A percentile compares a stretch with the other conserved stretches of the same genome.
These are phyloP conservation scores for Dendrocincla tyrannina DNA, from an alignment of 2,797 vertebrate genomes.

Conservation along the genomic window DNA sequence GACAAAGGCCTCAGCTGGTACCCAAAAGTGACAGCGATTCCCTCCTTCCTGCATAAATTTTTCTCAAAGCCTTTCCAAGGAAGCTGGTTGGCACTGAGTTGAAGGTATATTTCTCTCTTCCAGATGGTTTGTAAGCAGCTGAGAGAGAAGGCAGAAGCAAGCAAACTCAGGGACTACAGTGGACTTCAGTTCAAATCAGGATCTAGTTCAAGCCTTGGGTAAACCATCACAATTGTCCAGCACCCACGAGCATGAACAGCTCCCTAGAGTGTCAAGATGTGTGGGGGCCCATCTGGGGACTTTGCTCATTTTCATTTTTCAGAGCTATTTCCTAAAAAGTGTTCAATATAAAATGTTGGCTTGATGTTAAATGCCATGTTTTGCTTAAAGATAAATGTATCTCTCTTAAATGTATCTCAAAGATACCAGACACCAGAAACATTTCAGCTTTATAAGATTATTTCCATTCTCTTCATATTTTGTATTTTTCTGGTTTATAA, in stretches of 20 bases:
- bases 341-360: background rate
- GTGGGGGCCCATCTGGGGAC: fast-evolving
- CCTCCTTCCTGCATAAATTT: background rate
- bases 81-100: background rate
- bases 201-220: background rate
- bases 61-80: background rate
- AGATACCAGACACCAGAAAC: background rate
- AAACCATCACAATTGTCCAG: background rate
- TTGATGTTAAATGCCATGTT: background rate
- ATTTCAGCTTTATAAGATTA: background rate
- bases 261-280: background rate
- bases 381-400: background rate
- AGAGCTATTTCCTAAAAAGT: background rate
- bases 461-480: background rate
- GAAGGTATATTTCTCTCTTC: background rate
- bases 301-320: background rate
- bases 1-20: background rate
- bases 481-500: background rate
- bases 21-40: background rate
- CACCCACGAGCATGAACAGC: background rate
- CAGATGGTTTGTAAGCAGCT: background rate
- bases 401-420: background rate
- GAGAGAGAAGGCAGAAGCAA: background rate
- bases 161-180: background rate
- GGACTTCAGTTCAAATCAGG: background rate